Base-by-base conservation (phyloP, 2,888 invertebrate genomes). In the Notodonta dromedarius region DNA sequence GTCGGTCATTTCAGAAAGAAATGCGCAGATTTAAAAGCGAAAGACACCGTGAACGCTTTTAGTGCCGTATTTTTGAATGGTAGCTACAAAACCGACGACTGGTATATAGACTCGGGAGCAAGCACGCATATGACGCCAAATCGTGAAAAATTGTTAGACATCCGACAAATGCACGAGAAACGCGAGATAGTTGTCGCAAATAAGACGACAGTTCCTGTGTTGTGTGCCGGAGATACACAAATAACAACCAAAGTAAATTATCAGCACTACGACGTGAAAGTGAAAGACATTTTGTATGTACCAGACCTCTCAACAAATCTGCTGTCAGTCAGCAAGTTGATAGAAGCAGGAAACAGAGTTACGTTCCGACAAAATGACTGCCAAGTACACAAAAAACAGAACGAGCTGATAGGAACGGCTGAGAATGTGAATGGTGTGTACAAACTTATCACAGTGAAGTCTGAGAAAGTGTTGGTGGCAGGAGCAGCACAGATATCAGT, bases 81-180 rank as follows among this genome's bases (percentile, higher is more conserved):
- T 5, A 5, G 24, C 2, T 54, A 13, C 39, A n/a, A 5, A 3
- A 35, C 35, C 7, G n/a, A 54, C 39, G 39, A 51, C 3, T 51
- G 51, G 51, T 51, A 51, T 24, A 51, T 51, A 9, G 51, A 51
- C 51, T 16, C 16, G n/a, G 51, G 51, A 14, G 51, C 51, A 2
- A 54, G 54, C 14, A 39, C n/a, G n/a, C n/a, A n/a, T n/a, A n/a
- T n/a, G n/a, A n/a, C n/a, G n/a, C n/a, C n/a, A n/a, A n/a, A n/a
- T n/a, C n/a, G n/a, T n/a, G n/a, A n/a, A n/a, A n/a, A n/a, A n/a
- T n/a, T n/a, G n/a, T n/a, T n/a, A n/a, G n/a, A n/a, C n/a, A n/a
- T n/a, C n/a, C n/a, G n/a, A n/a, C n/a, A n/a, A n/a, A n/a, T n/a
- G n/a, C n/a, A n/a, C n/a, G n/a, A n/a, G n/a, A n/a, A n/a, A n/a